phyloP scores from a whole-genome alignment of 2,888 invertebrate species.

The Drosophila falleni region DNA sequence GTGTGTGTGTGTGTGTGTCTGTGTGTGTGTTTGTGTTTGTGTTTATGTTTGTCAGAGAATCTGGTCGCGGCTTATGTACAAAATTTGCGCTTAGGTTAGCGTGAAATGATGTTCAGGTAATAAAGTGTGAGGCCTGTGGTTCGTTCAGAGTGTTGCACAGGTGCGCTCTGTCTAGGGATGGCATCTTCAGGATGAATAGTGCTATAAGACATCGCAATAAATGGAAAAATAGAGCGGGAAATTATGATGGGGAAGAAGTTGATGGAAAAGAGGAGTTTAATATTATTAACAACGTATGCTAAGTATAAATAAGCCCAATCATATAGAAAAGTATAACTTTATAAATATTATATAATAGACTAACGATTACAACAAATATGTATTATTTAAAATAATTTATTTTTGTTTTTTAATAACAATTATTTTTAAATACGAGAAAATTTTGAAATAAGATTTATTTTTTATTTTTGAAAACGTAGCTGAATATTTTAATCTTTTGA shows the following conservation, averaged over 20 bases:
- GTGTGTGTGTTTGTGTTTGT: constrained; percentile 16
- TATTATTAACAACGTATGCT: not conserved
- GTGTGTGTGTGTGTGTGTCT: constrained; percentile 18
- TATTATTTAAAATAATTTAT: too few species aligned
- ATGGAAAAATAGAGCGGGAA: constrained; percentile 4
- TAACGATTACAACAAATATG: too few species aligned
- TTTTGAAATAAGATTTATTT: too few species aligned
- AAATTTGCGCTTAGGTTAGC: constrained; percentile 78
- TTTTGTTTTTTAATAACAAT: too few species aligned
- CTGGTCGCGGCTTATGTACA: constrained; percentile 70
- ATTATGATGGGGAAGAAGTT: not conserved
- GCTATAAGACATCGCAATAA: constrained; percentile 6
- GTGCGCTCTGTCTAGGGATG: constrained; percentile 43
- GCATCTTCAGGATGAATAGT: constrained; percentile 17
- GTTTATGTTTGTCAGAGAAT: constrained; percentile 42
- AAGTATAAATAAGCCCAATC: not conserved
- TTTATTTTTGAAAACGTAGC: too few species aligned
- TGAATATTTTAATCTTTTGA: too few species aligned
- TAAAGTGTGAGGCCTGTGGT: constrained; percentile 54
- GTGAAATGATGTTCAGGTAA: constrained; percentile 77
- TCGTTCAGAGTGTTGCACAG: constrained; percentile 18
- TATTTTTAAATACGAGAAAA: too few species aligned
- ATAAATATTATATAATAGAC: not conserved
- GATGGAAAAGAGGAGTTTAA: not conserved
- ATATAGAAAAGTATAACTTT: not conserved